Conservation (phyloP, 2,797 vertebrate genomes). For the Rhinatrema bivittatum region DNA sequence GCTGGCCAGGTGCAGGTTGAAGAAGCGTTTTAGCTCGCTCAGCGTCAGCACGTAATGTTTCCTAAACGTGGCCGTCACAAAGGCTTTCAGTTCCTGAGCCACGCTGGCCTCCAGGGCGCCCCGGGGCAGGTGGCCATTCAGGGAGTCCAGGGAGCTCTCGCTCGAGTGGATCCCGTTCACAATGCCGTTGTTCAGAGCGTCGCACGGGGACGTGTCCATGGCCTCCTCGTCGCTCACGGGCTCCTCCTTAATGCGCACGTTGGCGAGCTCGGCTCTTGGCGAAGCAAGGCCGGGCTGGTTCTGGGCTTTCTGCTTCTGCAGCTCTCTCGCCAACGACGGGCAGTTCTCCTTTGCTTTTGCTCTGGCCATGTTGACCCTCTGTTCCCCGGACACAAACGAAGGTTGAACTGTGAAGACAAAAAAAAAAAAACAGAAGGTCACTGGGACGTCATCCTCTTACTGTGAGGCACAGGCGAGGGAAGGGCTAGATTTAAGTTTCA, state of each 20-base stretch:
- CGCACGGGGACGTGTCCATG: slow-evolving; percentile 67
- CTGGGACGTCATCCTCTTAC: too few species aligned
- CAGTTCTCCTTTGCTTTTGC: slow-evolving; percentile 69
- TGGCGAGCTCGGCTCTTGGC: slow-evolving; percentile 12
- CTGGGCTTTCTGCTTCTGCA: slow-evolving; percentile 56
- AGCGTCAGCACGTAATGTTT: slow-evolving; percentile 90
- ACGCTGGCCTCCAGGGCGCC: slow-evolving; percentile 33
- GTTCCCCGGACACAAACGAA: slow-evolving; percentile 72
- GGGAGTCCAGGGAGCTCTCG: slow-evolving; percentile 47
- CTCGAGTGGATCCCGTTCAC: slow-evolving; percentile 66
- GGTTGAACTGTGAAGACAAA: slow-evolving; percentile 30
- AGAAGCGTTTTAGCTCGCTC: slow-evolving; percentile 91
- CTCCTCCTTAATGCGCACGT: slow-evolving; percentile 71
- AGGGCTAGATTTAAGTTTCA: too few species aligned
- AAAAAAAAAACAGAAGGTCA: too few species aligned
- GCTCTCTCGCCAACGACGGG: slow-evolving; percentile 64
- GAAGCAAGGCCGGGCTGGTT: not conserved
- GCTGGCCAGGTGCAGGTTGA: slow-evolving; percentile 90
- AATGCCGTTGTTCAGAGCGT: slow-evolving; percentile 57
- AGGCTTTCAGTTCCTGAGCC: slow-evolving; percentile 75
- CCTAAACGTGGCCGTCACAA: slow-evolving; percentile 78
- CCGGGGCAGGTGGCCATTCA: slow-evolving; percentile 57
- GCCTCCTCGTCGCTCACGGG: slow-evolving; percentile 66
- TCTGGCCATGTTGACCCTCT: slow-evolving; percentile 74
- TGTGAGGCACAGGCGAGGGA: too few species aligned